Evolutionary conservation across 2,888 invertebrate genomes (phyloP).

Genomic region (Synanthedon andrenaeformis): DNA sequence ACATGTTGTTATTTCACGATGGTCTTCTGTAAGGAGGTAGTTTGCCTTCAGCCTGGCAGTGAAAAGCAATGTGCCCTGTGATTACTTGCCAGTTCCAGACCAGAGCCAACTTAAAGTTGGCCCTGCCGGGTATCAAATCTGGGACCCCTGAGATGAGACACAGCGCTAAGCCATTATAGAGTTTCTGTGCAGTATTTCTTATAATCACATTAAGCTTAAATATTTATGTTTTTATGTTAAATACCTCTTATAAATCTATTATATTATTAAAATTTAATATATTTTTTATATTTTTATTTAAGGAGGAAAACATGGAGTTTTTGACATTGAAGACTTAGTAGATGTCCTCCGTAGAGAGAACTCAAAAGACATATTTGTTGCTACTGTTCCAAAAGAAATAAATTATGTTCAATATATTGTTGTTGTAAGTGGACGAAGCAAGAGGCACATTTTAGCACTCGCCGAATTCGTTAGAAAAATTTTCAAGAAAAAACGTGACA

Average conservation of each 20-base stretch:
- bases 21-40: too few species aligned
- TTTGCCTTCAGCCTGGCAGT: too few species aligned
- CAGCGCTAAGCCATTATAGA: too few species aligned
- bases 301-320: constrained; percentile 89
- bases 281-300: constrained; percentile 20
- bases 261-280: neutral
- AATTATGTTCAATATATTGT: constrained; percentile 90
- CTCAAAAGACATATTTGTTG: constrained; percentile 84
- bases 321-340: constrained; percentile 88
- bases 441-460: constrained; percentile 79
- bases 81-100: too few species aligned
- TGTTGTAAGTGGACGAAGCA: constrained; percentile 80
- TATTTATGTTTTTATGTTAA: neutral
- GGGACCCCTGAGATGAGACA: too few species aligned
- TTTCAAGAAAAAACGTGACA: constrained; percentile 77
- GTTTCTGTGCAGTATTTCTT: neutral
- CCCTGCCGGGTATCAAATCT: too few species aligned
- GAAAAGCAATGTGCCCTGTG: too few species aligned
- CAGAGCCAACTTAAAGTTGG: too few species aligned
- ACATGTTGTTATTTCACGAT: too few species aligned
- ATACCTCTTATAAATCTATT: neutral
- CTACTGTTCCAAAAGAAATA: constrained; percentile 77
- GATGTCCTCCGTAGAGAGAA: constrained; percentile 81
- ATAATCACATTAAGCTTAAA: neutral
- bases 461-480: constrained; percentile 81